Percentiles rank a stretch among this genome's conserved stretches.
Evolutionary conservation across 1,140 invertebrate genomes (phyloP).

Genomic region (Radopholus similis): DNA sequence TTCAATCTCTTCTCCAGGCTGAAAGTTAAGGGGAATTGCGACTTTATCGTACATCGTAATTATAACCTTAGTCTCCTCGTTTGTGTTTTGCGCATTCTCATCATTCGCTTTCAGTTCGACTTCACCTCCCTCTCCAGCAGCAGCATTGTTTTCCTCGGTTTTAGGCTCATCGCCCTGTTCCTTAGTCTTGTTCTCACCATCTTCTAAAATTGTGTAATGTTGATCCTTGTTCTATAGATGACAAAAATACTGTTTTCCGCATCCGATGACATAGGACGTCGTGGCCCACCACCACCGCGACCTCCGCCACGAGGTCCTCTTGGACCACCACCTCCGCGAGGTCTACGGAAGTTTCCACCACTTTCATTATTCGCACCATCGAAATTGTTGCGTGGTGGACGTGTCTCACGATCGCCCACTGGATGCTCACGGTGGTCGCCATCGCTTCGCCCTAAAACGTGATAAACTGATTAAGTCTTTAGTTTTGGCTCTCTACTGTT

Average conservation of each 20-base stretch:
- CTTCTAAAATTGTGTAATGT: background rate
- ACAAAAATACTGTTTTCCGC: conserved; percentile 1
- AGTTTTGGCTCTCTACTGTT: too few relatives aligned
- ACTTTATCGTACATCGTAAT: background rate
- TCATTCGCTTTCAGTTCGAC: background rate
- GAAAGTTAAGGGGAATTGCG: background rate
- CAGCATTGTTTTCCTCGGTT: background rate
- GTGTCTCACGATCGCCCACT: background rate
- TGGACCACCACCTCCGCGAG: background rate
- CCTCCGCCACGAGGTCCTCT: background rate
- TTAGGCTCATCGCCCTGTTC: background rate
- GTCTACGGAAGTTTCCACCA: background rate
- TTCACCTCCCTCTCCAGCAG: background rate
- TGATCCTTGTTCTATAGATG: background rate
- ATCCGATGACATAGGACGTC: background rate
- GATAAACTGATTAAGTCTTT: too few relatives aligned
- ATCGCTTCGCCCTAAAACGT: background rate
- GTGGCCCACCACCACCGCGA: background rate
- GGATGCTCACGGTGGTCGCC: background rate
- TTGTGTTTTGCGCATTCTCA: background rate
- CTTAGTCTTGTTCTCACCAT: background rate
- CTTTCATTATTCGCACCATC: background rate
- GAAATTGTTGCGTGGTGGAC: background rate
- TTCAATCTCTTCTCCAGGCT: background rate
- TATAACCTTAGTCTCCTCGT: background rate